These are phyloP conservation scores for Xestoiulus laeticollis DNA, from an alignment of 2,888 invertebrate genomes.

Conservation along the genomic window DNA sequence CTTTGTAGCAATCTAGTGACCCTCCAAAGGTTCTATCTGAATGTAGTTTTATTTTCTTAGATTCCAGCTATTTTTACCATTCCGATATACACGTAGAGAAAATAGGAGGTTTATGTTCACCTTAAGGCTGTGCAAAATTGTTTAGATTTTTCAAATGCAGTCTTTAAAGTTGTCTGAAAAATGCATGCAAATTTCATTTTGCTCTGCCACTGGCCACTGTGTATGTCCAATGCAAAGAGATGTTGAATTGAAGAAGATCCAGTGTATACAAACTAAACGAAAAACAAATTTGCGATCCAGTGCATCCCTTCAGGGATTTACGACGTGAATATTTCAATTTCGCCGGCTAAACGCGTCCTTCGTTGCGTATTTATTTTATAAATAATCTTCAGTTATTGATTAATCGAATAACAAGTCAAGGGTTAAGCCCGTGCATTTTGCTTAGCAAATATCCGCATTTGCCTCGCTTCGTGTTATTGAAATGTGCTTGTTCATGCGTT, in stretches of 20 bases:
- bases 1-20: too few species aligned
- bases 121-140: too few species aligned
- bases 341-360: not conserved
- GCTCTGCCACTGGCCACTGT: not conserved
- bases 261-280: too few species aligned
- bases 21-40: too few species aligned
- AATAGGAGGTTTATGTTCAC: too few species aligned
- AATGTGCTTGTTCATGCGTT: constrained; percentile 48
- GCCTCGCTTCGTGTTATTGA: not conserved
- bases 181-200: not conserved
- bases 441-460: not conserved
- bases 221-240: not conserved
- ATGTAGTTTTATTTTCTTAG: too few species aligned
- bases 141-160: not conserved
- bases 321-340: too few species aligned
- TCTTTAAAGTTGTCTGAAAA: not conserved
- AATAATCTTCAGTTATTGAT: constrained; percentile 41
- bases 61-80: too few species aligned
- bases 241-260: not conserved
- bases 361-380: not conserved
- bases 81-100: too few species aligned
- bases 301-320: too few species aligned
- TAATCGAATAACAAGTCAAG: constrained; percentile 14
- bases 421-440: constrained; percentile 34
- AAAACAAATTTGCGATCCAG: too few species aligned